Evolutionary conservation across 2,113 vertebrate species (phyloP), one percentile per base, ranked within the genome.

Genomic region (Tympanuchus pallidicinctus): DNA sequence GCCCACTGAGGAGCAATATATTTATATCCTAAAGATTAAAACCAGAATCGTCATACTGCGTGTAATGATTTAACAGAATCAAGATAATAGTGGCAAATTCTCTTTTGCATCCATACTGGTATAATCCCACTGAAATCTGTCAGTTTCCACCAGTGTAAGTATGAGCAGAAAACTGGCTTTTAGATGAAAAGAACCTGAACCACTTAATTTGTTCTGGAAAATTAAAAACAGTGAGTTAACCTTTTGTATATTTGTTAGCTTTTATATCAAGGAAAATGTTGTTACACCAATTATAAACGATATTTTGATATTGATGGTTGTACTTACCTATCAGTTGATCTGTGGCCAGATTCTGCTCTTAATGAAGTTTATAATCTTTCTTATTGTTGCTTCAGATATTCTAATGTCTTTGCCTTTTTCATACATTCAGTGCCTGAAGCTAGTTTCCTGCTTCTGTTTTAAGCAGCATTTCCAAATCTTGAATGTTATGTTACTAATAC

Each of bases 381-480:
- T 52, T 74, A 16, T 27, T 75, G 17, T 93, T 90, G 45, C 75
- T 75, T 94, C 57, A 81, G 63, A 72, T 85, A 60, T 82, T 94
- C n/a, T 63, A 85, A 80, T 80, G 54, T 54, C 72, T 86, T 88
- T 61, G 20, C 47, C 59, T 73, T 82, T 87, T 89, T 78, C 30
- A 10, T 96, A 42, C 50, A 34, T 85, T 82, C 64, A 28, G 7
- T 73, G 82, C 88, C 85, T 94, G 85, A 34, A 95, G 86, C 94
- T 78, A 84, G 59, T 95, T 94, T 82, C 21, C 74, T 94, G 45
- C 67, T 93, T 91, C 64, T 71, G 80, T 91, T 95, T 94, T 91
- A 94, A 82, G 61, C 57, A 82, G 63, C 65, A 73, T 94, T 97
- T 96, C 79, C 74, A 94, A 90, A 94, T 81, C 84, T 92, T 95